phyloP scores from a whole-genome alignment of 2,797 vertebrate genomes.

The Cryptoprocta ferox region DNA sequence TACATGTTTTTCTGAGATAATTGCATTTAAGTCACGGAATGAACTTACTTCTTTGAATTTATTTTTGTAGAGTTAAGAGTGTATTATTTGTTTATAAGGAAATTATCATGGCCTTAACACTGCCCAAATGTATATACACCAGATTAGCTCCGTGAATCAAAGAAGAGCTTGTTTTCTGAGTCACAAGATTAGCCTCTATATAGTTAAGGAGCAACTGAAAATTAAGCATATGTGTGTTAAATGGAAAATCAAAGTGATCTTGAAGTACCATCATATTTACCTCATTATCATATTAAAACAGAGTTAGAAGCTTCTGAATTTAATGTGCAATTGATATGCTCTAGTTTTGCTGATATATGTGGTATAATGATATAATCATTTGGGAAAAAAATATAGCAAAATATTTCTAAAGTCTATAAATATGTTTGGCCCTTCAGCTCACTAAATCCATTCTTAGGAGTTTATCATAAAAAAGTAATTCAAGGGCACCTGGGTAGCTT shows the following conservation, averaged over 20 bases:
- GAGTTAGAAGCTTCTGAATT: neutral
- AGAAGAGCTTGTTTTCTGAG: neutral
- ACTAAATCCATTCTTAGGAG: neutral
- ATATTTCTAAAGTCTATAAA: neutral
- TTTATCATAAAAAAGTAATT: neutral
- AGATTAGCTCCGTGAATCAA: neutral
- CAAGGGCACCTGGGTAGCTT: no score
- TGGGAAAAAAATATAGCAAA: conserved; percentile 20
- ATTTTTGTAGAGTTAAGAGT: neutral
- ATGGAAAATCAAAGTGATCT: conserved; percentile 28
- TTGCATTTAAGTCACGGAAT: neutral
- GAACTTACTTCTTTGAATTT: neutral
- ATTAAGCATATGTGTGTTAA: neutral
- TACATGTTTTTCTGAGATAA: neutral
- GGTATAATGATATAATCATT: neutral
- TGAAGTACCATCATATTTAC: neutral
- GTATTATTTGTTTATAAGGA: neutral
- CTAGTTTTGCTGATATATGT: neutral
- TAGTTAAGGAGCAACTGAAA: neutral
- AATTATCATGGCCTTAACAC: neutral
- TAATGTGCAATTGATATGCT: neutral
- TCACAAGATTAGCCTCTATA: neutral
- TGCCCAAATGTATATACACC: neutral
- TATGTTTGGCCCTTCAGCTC: neutral
- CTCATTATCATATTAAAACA: conserved; percentile 32